Percentiles rank a stretch among this genome's conserved stretches.
phyloP scores from a whole-genome alignment of 1,140 invertebrate genomes.

The Saccostrea cuccullata region DNA sequence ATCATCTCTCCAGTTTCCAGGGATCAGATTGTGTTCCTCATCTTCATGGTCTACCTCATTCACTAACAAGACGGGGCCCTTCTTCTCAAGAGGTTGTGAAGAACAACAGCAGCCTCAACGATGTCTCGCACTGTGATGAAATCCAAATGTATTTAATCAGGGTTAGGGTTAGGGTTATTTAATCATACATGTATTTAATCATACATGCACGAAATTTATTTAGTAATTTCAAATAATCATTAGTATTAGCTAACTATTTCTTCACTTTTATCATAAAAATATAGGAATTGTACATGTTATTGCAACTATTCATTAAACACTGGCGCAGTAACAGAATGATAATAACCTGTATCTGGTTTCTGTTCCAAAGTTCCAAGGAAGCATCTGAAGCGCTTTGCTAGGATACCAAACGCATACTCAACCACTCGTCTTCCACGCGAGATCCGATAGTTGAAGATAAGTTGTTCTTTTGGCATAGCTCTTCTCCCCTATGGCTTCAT shows the following conservation, averaged over 20 bases:
- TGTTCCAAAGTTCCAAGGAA: constrained; percentile 38
- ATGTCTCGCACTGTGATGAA: background rate
- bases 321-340: too few species aligned
- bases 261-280: too few species aligned
- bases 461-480: constrained; percentile 60
- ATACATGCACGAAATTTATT: too few species aligned
- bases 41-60: constrained; percentile 37
- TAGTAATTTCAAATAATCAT: too few species aligned
- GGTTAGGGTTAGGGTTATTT: too few species aligned
- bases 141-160: too few species aligned
- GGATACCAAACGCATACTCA: constrained; percentile 74
- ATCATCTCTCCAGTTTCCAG: constrained; percentile 30
- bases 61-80: constrained; percentile 16
- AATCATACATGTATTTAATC: too few species aligned
- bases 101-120: background rate
- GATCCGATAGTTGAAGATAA: constrained; percentile 77
- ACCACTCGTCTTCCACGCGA: constrained; percentile 68
- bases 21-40: constrained; percentile 14
- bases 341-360: constrained; percentile 19
- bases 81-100: constrained; percentile 34
- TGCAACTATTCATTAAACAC: too few species aligned
- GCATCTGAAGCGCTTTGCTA: constrained; percentile 44
- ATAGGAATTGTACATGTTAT: too few species aligned
- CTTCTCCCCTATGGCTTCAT: constrained; percentile 78
- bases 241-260: too few species aligned